These are phyloP conservation scores for Phrynosoma blainvillii DNA, from an alignment of 2,113 vertebrate species.

Conservation along the genomic window DNA sequence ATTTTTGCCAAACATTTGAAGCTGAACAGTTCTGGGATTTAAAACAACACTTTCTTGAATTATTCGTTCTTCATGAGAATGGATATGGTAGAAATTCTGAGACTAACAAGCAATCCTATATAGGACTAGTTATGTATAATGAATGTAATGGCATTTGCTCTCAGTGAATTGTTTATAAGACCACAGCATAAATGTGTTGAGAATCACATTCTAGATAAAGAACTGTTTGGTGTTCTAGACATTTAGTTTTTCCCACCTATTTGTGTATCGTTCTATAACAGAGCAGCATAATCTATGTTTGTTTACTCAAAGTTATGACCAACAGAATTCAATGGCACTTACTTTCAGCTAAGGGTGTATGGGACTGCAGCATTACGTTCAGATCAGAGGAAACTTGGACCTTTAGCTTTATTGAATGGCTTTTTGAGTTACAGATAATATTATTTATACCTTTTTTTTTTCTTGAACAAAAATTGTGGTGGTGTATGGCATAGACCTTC, in stretches of 20 bases:
- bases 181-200: neutral
- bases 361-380: neutral
- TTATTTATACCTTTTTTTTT: neutral
- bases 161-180: neutral
- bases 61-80: neutral
- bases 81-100: neutral
- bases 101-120: neutral
- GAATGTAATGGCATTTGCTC: neutral
- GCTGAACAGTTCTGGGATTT: neutral
- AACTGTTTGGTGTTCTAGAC: neutral
- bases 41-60: neutral
- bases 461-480: neutral
- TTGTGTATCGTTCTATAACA: neutral
- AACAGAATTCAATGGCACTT: neutral
- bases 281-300: neutral
- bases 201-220: neutral
- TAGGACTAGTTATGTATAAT: neutral
- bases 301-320: neutral
- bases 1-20: neutral
- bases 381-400: neutral
- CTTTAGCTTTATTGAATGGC: neutral
- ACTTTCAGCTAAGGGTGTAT: neutral
- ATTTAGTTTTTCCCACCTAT: neutral
- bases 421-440: neutral
- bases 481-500: conserved; percentile 8